These are phyloP conservation scores for Melanogrammus aeglefinus DNA, from an alignment of 2,797 vertebrate genomes.

Conservation along the genomic window DNA sequence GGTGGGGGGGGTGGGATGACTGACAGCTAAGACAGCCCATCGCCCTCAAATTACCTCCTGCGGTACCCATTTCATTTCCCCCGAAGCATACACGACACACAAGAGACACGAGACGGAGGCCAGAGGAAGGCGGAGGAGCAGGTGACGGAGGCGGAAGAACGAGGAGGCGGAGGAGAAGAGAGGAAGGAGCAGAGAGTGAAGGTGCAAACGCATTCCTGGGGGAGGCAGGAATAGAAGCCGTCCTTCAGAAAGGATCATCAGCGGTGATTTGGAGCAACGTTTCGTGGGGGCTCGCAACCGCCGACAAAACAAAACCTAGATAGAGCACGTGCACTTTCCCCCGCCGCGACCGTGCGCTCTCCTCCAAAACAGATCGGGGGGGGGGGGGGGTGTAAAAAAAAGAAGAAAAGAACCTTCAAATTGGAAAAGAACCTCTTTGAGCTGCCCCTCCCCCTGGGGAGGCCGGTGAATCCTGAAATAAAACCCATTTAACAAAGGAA, in stretches of 20 bases:
- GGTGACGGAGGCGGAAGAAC: not conserved
- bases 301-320: slow-evolving; percentile 49
- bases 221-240: slow-evolving; percentile 16
- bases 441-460: slow-evolving; percentile 57
- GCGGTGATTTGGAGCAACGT: slow-evolving; percentile 35
- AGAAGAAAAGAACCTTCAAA: too few relatives aligned
- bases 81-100: slow-evolving; percentile 17
- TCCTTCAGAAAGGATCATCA: slow-evolving; percentile 38
- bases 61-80: slow-evolving; percentile 19
- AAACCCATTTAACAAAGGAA: slow-evolving; percentile 54
- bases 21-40: slow-evolving; percentile 49
- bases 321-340: slow-evolving; percentile 31
- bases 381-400: not conserved
- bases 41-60: slow-evolving; percentile 33
- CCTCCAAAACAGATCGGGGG: slow-evolving; percentile 57
- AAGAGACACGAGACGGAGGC: slow-evolving; percentile 8
- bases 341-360: slow-evolving; percentile 34
- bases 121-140: not conserved
- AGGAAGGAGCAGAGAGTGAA: not conserved
- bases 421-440: slow-evolving; percentile 64
- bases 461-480: slow-evolving; percentile 69
- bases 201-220: slow-evolving; percentile 3
- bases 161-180: not conserved
- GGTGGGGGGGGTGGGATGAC: slow-evolving; percentile 40
- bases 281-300: slow-evolving; percentile 26